Evolutionary conservation across 2,797 vertebrate genomes (phyloP).

Genomic region (Sebastes cheni): DNA sequence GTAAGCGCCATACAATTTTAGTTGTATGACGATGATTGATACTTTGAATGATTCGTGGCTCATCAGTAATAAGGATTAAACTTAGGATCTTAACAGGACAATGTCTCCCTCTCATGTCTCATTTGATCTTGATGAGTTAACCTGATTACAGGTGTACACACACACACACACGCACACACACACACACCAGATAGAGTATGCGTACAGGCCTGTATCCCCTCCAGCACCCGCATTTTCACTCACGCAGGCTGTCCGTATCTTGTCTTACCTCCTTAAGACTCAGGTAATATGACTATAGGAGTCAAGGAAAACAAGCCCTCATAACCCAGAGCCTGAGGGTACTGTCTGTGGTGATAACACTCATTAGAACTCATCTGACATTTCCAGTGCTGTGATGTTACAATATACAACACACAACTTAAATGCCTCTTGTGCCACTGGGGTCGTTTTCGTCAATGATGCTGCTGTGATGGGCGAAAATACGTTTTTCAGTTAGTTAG

Average conservation of each 20-base stretch:
- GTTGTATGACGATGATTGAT: conserved; percentile 52
- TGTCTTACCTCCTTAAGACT: conserved; percentile 36
- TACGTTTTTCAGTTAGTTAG: background rate
- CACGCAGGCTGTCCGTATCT: conserved; percentile 25
- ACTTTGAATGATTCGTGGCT: conserved; percentile 39
- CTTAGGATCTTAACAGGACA: conserved; percentile 31
- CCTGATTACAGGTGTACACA: conserved; percentile 42
- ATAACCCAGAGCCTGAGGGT: conserved; percentile 30
- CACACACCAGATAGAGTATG: conserved; percentile 17
- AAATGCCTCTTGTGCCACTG: background rate
- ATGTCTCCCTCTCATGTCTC: conserved; percentile 44
- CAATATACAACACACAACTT: background rate
- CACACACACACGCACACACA: background rate
- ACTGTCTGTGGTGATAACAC: conserved; percentile 5
- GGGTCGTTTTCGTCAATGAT: background rate
- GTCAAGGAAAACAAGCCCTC: conserved; percentile 44
- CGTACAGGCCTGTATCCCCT: conserved; percentile 38
- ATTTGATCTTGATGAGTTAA: conserved; percentile 45
- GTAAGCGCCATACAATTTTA: conserved; percentile 30
- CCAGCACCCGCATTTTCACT: conserved; percentile 42
- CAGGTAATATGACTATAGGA: conserved; percentile 24
- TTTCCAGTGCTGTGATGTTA: conserved; percentile 3
- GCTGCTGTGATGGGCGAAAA: background rate
- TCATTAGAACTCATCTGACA: conserved; percentile 11
- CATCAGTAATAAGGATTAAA: conserved; percentile 43